Conservation (phyloP, 2,113 vertebrate genomes). For the Odocoileus hemionus region DNA sequence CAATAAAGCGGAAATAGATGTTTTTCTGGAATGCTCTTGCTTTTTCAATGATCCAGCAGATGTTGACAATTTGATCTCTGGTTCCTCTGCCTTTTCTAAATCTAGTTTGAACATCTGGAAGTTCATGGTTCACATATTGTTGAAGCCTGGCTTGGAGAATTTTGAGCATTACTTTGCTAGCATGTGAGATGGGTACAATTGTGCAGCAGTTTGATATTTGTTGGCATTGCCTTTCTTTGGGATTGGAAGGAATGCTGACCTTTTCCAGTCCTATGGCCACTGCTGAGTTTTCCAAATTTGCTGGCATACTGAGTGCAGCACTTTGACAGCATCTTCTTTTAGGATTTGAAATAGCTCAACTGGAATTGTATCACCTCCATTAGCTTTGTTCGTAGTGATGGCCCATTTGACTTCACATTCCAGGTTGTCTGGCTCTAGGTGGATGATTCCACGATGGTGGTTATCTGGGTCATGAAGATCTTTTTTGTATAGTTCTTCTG, state of each 20-base stretch:
- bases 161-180: background rate
- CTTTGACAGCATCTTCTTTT: background rate
- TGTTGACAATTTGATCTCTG: background rate
- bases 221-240: background rate
- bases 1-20: background rate
- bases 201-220: background rate
- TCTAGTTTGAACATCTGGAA: background rate
- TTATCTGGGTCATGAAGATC: background rate
- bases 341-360: background rate
- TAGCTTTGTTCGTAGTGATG: background rate
- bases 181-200: background rate
- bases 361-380: background rate
- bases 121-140: background rate
- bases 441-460: background rate
- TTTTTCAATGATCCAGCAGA: background rate
- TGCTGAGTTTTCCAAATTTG: background rate
- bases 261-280: background rate
- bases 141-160: background rate
- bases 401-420: background rate
- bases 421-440: background rate
- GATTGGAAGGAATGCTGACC: background rate
- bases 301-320: background rate
- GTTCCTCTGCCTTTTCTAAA: background rate
- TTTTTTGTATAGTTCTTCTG: background rate
- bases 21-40: background rate